phyloP scores from a whole-genome alignment of 2,888 invertebrate genomes.

The Perizoma affinitatum region DNA sequence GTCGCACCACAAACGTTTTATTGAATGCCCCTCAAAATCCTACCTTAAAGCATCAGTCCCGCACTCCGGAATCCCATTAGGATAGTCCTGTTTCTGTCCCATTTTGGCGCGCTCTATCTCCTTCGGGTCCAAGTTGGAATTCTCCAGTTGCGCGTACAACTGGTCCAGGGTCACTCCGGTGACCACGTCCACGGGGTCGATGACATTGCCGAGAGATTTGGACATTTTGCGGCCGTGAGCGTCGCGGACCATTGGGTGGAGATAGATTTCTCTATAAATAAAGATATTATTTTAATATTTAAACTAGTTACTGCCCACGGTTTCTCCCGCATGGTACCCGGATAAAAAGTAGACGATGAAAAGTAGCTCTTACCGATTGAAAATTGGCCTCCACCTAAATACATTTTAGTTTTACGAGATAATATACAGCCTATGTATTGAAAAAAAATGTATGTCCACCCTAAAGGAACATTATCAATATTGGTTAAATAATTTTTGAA shows the following conservation, averaged over 20 bases:
- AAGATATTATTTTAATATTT: too few relatives aligned
- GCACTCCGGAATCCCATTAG: conserved; percentile 97
- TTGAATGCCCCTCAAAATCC: not conserved
- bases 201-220: conserved; percentile 98
- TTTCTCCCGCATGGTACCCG: too few relatives aligned
- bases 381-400: too few relatives aligned
- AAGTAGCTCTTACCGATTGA: too few relatives aligned
- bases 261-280: conserved; percentile 89
- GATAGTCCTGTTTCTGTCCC: conserved; percentile 92
- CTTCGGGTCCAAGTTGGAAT: conserved; percentile 93
- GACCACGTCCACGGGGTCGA: conserved; percentile 98
- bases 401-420: too few relatives aligned
- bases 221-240: conserved; percentile 99
- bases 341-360: too few relatives aligned
- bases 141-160: conserved; percentile 88
- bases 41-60: conserved; percentile 95
- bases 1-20: too few relatives aligned
- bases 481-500: too few relatives aligned
- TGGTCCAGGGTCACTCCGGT: conserved; percentile 92
- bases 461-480: too few relatives aligned
- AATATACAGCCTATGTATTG: too few relatives aligned
- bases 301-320: too few relatives aligned
- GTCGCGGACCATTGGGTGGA: conserved; percentile 99
- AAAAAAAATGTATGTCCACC: too few relatives aligned
- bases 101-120: conserved; percentile 91